Conservation (phyloP, 2,888 invertebrate species). For the Mantis religiosa region DNA sequence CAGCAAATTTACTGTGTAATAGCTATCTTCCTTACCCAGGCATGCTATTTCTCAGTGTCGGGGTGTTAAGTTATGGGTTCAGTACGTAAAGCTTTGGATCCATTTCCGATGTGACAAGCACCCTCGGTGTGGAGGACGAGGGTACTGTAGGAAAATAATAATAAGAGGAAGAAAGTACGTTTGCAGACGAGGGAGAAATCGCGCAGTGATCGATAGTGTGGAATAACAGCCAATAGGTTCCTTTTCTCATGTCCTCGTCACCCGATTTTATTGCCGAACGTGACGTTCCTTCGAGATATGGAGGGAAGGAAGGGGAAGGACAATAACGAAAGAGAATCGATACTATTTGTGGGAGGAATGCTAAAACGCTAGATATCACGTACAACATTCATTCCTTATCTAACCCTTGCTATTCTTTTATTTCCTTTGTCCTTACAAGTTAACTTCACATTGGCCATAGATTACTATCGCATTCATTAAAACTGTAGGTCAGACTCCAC, state of each 20-base stretch:
- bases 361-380: neutral
- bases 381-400: neutral
- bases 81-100: neutral
- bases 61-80: neutral
- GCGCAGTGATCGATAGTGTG: conserved; percentile 14
- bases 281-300: conserved; percentile 14
- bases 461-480: neutral
- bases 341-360: conserved; percentile 12
- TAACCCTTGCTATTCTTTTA: neutral
- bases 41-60: neutral
- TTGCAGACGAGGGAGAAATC: neutral
- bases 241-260: conserved; percentile 2
- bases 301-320: neutral
- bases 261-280: conserved; percentile 21
- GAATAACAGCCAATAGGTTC: conserved; percentile 15
- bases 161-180: neutral
- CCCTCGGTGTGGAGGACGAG: neutral
- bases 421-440: neutral
- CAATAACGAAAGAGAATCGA: conserved; percentile 9
- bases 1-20: neutral
- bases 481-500: neutral
- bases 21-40: neutral
- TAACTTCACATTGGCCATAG: neutral
- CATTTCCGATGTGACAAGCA: neutral
- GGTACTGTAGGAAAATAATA: neutral